Conservation (phyloP, 2,888 invertebrate genomes). For the Miltochrista miniata region DNA sequence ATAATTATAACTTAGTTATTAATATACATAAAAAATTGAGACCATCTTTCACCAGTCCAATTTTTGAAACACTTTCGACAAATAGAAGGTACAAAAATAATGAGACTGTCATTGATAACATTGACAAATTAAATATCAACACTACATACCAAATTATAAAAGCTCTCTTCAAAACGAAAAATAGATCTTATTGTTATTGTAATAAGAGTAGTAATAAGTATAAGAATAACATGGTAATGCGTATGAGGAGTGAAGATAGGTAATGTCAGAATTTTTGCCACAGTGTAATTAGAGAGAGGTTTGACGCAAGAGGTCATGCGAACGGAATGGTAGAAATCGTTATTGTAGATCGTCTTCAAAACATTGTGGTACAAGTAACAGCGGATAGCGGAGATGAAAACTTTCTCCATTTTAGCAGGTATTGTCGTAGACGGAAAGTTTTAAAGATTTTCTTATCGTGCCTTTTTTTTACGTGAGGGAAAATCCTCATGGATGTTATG, state of each 20-base stretch:
- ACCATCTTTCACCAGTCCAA: conserved; percentile 55
- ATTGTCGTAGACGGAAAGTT: too few relatives aligned
- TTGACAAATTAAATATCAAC: conserved; percentile 81
- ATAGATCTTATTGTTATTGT: conserved; percentile 25
- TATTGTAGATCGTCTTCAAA: conserved; percentile 36
- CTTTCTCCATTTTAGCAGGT: neutral
- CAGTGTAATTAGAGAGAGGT: conserved; percentile 74
- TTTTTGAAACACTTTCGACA: conserved; percentile 53
- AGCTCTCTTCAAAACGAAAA: conserved; percentile 8
- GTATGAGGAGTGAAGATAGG: conserved; percentile 51
- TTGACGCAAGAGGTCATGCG: conserved; percentile 75
- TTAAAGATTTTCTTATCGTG: too few relatives aligned
- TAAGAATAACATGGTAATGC: conserved; percentile 40
- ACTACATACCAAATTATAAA: conserved; percentile 26
- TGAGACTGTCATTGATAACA: conserved; percentile 73
- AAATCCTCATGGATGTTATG: too few relatives aligned
- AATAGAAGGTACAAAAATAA: conserved; percentile 61
- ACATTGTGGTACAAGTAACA: conserved; percentile 27
- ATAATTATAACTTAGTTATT: conserved; percentile 37
- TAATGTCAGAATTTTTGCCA: conserved; percentile 70
- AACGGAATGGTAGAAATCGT: conserved; percentile 71
- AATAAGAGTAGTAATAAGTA: conserved; percentile 25
- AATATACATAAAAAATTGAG: conserved; percentile 45
- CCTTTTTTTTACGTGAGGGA: too few relatives aligned
- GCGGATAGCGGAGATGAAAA: neutral